These are phyloP conservation scores for Diabrotica undecimpunctata DNA, from an alignment of 1,140 invertebrate species.

Conservation along the genomic window DNA sequence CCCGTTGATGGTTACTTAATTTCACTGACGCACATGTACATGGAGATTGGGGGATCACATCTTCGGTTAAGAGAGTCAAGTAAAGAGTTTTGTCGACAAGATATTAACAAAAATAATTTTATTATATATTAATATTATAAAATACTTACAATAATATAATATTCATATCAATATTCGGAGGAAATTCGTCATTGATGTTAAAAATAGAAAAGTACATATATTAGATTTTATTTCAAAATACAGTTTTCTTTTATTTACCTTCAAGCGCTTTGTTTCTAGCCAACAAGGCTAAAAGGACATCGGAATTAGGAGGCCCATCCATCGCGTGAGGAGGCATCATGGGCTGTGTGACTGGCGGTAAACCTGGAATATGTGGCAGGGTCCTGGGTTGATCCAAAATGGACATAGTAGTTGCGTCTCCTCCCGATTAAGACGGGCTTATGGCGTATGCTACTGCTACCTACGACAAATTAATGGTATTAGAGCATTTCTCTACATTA, in stretches of 20 bases:
- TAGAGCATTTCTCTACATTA: neutral
- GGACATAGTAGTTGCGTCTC: conserved; percentile 40
- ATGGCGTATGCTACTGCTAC: neutral
- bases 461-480: neutral
- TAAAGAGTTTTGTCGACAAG: too few relatives aligned
- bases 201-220: too few relatives aligned
- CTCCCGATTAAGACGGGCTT: conserved; percentile 6
- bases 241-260: conserved; percentile 56
- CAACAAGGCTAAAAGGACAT: conserved; percentile 75
- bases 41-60: too few relatives aligned
- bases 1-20: too few relatives aligned
- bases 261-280: conserved; percentile 83
- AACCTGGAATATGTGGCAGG: conserved; percentile 38
- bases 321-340: conserved; percentile 43
- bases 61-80: too few relatives aligned
- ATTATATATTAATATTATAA: too few relatives aligned
- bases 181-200: too few relatives aligned
- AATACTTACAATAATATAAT: too few relatives aligned
- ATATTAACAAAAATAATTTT: too few relatives aligned
- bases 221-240: too few relatives aligned
- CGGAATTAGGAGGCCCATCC: conserved; percentile 64
- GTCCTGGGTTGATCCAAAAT: conserved; percentile 47
- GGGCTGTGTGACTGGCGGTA: conserved; percentile 42
- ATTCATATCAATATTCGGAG: too few relatives aligned
- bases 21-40: too few relatives aligned